These are phyloP conservation scores for Thyatira batis DNA, from an alignment of 2,888 invertebrate genomes.

Conservation along the genomic window DNA sequence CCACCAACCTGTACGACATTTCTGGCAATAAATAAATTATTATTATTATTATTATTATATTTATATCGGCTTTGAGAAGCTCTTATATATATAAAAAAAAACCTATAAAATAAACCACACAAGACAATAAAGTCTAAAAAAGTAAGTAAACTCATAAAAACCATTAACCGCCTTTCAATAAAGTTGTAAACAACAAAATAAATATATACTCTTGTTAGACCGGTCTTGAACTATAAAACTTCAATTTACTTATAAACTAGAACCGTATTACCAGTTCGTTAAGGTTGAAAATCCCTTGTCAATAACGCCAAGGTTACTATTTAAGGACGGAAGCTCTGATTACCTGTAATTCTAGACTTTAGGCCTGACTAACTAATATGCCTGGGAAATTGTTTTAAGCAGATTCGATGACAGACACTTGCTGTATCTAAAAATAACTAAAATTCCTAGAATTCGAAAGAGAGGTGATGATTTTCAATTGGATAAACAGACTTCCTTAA, in stretches of 20 bases:
- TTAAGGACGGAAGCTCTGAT: background rate
- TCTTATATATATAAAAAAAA: too few species aligned
- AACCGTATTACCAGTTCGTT: background rate
- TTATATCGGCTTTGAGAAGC: too few species aligned
- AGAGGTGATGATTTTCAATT: too few species aligned
- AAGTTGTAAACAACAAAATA: too few species aligned
- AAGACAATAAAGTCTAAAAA: background rate
- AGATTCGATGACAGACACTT: background rate
- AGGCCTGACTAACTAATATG: background rate
- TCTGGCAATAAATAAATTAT: too few species aligned
- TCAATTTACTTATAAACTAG: background rate
- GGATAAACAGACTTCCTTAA: too few species aligned
- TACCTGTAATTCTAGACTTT: background rate
- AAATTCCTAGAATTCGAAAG: too few species aligned
- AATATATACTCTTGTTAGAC: background rate
- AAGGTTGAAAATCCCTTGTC: background rate
- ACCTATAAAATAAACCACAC: too few species aligned
- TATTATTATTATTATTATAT: too few species aligned
- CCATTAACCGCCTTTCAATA: background rate
- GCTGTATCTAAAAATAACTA: too few species aligned
- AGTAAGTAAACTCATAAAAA: background rate
- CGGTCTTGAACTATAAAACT: background rate
- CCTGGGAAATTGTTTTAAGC: background rate
- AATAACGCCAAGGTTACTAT: background rate
- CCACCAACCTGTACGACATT: too few species aligned